Percentiles rank a stretch among this genome's conserved stretches.
These are phyloP conservation scores for Dryoscopus gambensis DNA, from an alignment of 2,113 vertebrate genomes.

Conservation along the genomic window DNA sequence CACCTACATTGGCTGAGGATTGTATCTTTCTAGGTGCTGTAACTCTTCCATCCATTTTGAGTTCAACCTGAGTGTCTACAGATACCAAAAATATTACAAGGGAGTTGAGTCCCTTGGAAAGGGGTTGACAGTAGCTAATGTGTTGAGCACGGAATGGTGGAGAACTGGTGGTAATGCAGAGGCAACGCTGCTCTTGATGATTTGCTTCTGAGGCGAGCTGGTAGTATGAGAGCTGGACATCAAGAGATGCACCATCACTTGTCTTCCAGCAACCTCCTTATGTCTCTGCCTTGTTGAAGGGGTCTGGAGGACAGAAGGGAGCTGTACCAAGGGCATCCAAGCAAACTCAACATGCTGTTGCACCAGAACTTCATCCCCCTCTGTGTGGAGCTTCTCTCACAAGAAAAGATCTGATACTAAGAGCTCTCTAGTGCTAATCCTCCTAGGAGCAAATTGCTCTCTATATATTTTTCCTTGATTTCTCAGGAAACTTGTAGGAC, in stretches of 20 bases:
- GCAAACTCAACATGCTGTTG: neutral
- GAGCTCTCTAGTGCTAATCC: neutral
- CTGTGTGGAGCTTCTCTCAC: neutral
- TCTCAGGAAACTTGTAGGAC: neutral
- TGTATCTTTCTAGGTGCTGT: neutral
- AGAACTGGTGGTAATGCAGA: neutral
- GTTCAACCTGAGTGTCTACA: neutral
- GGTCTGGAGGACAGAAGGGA: neutral
- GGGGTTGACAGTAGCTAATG: neutral
- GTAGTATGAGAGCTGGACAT: neutral
- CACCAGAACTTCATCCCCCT: neutral
- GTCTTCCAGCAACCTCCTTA: neutral
- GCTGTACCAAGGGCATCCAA: neutral
- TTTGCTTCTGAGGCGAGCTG: neutral
- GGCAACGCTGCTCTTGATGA: neutral
- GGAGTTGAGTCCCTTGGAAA: neutral
- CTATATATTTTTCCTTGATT: neutral
- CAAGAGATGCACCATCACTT: neutral
- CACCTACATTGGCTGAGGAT: neutral
- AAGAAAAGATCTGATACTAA: neutral
- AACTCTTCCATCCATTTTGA: neutral
- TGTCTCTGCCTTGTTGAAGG: neutral
- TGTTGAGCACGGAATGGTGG: neutral
- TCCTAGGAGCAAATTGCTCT: neutral
- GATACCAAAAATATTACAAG: neutral